A percentile compares a stretch with the other conserved stretches of the same genome.
These are phyloP conservation scores for Crotophaga sulcirostris DNA, from an alignment of 2,113 vertebrate species.

Conservation along the genomic window DNA sequence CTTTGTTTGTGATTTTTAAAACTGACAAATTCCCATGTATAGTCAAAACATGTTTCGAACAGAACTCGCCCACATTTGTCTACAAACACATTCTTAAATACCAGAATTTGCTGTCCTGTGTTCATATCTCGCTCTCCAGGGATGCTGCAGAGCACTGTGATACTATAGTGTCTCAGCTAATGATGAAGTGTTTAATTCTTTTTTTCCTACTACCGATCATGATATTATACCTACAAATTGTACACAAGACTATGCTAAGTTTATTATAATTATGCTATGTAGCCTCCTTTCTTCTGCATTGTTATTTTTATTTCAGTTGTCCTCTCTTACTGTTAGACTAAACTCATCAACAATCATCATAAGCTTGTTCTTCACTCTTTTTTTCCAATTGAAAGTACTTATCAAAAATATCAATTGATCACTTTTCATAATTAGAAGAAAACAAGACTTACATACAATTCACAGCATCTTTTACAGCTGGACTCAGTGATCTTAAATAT, in stretches of 20 bases:
- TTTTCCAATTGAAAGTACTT: not conserved
- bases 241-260: not conserved
- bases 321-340: not conserved
- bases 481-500: not conserved
- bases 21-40: not conserved
- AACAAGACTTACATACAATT: not conserved
- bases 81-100: not conserved
- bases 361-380: not conserved
- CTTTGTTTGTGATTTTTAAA: not conserved
- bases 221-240: not conserved
- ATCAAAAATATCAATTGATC: not conserved
- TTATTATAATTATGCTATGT: not conserved
- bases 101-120: not conserved
- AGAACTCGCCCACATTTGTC: not conserved
- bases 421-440: not conserved
- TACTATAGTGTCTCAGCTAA: not conserved
- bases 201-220: not conserved
- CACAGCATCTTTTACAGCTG: not conserved
- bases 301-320: not conserved
- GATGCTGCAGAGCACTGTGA: not conserved
- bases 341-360: not conserved
- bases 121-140: not conserved
- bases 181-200: not conserved
- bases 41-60: not conserved
- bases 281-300: not conserved